These are phyloP conservation scores for Habrosyne pyritoides DNA, from an alignment of 2,888 invertebrate genomes.

Conservation along the genomic window DNA sequence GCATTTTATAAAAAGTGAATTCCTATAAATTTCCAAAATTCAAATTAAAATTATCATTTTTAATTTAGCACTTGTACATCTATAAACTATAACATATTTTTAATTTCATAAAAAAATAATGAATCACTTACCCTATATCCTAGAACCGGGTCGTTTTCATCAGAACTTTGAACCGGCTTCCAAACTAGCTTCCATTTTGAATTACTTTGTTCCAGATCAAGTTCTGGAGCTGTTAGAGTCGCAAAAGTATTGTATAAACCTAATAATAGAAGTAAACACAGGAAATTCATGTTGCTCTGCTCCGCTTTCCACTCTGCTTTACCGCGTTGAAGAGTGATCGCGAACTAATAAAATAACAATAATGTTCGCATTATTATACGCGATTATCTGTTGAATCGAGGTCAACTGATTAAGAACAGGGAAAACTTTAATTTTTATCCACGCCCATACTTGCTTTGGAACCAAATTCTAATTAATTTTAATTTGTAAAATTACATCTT, in stretches of 20 bases:
- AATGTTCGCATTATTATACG: not conserved
- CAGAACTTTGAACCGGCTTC: not conserved
- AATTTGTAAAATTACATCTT: too few relatives aligned
- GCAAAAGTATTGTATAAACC: not conserved
- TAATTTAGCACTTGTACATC: too few relatives aligned
- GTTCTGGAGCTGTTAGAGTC: not conserved
- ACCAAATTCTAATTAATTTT: too few relatives aligned
- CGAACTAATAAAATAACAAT: not conserved
- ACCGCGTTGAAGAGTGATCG: not conserved
- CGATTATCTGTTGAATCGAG: not conserved
- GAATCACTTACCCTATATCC: constrained; percentile 1
- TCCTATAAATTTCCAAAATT: too few relatives aligned
- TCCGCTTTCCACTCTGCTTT: too few relatives aligned
- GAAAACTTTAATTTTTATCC: not conserved
- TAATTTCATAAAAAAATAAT: too few relatives aligned
- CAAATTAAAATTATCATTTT: too few relatives aligned
- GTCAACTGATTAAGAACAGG: not conserved
- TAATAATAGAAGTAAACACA: not conserved
- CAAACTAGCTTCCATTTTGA: not conserved
- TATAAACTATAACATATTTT: too few relatives aligned
- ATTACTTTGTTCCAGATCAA: not conserved
- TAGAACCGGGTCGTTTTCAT: not conserved
- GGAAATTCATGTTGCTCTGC: not conserved
- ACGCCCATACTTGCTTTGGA: not conserved
- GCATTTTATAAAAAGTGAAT: too few relatives aligned